Percentiles rank a stretch among this genome's conserved stretches.
These are phyloP conservation scores for Trichonephila clavipes DNA, from an alignment of 1,140 invertebrate genomes.

Conservation along the genomic window DNA sequence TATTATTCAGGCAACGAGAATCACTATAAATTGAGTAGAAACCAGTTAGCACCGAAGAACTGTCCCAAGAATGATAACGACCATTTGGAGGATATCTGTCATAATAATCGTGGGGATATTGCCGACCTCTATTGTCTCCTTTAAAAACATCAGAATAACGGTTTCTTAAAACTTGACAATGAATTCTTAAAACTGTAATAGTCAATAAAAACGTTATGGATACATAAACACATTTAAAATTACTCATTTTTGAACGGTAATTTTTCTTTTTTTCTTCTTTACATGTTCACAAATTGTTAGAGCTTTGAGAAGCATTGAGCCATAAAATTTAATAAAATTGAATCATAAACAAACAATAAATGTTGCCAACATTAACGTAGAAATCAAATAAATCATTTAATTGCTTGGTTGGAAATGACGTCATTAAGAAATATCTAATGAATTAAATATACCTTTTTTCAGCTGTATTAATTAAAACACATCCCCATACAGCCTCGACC, in stretches of 20 bases:
- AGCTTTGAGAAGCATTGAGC: not conserved
- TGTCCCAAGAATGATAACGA: slow-evolving; percentile 34
- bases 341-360: not conserved
- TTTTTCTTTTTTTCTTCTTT: not conserved
- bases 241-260: too few species aligned
- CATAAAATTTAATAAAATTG: not conserved
- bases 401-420: too few species aligned
- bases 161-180: slow-evolving; percentile 47
- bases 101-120: slow-evolving; percentile 53
- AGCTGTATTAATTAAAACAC: too few species aligned
- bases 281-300: not conserved
- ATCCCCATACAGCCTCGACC: too few species aligned
- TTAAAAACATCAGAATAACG: slow-evolving; percentile 13
- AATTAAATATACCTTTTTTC: too few species aligned
- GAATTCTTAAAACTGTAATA: not conserved
- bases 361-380: not conserved
- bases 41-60: not conserved
- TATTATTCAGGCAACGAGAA: slow-evolving; percentile 45
- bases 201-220: not conserved
- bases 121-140: slow-evolving; percentile 21
- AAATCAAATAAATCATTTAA: too few species aligned
- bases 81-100: slow-evolving; percentile 44
- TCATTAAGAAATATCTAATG: too few species aligned
- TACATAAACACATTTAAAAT: not conserved
- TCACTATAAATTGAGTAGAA: slow-evolving; percentile 59